Evolutionary conservation across 2,888 invertebrate species (phyloP).

Genomic region (Ctena decussata): DNA sequence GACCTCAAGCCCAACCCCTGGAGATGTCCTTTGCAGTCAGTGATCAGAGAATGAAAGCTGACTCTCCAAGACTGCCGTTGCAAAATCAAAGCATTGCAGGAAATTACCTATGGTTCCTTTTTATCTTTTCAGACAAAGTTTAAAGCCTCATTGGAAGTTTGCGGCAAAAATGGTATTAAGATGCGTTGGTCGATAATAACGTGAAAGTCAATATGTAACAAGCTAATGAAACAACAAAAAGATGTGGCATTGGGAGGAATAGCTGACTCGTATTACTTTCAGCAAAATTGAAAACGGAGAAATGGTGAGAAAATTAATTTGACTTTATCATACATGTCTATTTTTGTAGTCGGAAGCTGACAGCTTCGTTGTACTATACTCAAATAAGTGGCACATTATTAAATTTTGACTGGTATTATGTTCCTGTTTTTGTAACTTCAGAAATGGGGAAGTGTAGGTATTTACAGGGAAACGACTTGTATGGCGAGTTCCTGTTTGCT

Average conservation of each 20-base stretch:
- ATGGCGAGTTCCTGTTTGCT: too few relatives aligned
- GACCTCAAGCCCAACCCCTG: too few relatives aligned
- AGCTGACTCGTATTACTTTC: not conserved
- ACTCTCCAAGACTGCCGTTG: too few relatives aligned
- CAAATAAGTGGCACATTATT: not conserved
- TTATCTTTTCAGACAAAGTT: not conserved
- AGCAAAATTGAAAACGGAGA: not conserved
- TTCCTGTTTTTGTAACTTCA: not conserved
- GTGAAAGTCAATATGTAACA: not conserved
- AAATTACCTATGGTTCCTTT: not conserved
- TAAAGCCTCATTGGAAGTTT: not conserved
- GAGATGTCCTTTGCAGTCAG: too few relatives aligned
- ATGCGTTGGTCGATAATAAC: not conserved
- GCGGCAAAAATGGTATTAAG: not conserved
- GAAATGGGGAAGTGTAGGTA: too few relatives aligned
- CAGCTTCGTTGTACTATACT: not conserved
- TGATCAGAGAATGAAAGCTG: too few relatives aligned
- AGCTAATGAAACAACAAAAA: not conserved
- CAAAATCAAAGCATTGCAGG: too few relatives aligned
- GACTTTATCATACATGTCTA: not conserved
- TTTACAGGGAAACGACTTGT: too few relatives aligned
- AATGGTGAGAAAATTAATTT: not conserved
- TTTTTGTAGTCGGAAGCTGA: not conserved
- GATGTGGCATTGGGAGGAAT: not conserved
- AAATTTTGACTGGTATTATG: not conserved